phyloP scores from a whole-genome alignment of 2,797 vertebrate species.

The Leptodactylus fallax region DNA sequence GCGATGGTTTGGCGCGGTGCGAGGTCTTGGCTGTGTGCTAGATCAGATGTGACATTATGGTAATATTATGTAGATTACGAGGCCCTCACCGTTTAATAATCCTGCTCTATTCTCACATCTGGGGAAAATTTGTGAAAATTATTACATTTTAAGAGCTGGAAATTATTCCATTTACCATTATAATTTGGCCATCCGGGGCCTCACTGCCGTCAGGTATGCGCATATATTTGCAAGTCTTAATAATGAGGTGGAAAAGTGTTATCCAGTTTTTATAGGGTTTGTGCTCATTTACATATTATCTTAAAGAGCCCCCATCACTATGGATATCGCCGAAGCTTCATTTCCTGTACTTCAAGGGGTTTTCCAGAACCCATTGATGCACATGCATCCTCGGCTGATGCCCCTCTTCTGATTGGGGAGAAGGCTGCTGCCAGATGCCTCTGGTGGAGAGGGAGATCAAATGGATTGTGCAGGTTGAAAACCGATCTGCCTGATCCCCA shows the following conservation, averaged over 20 bases:
- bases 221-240: background rate
- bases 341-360: background rate
- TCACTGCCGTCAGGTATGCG: background rate
- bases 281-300: background rate
- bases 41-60: background rate
- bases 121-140: constrained; percentile 3
- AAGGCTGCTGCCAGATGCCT: too few species aligned
- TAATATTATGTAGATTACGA: background rate
- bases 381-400: too few species aligned
- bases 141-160: background rate
- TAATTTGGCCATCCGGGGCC: background rate
- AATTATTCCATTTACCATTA: background rate
- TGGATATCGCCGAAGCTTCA: background rate
- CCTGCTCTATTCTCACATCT: background rate
- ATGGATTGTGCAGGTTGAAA: too few species aligned
- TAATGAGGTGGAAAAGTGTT: background rate
- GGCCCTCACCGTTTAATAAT: background rate
- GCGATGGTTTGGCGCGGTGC: too few species aligned
- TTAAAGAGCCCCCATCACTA: background rate
- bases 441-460: too few species aligned
- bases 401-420: too few species aligned
- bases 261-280: background rate
- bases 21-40: too few species aligned
- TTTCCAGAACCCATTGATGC: too few species aligned
- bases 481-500: too few species aligned